phyloP scores from a whole-genome alignment of 2,797 vertebrate species.

The Dendrocincla fuliginosa region DNA sequence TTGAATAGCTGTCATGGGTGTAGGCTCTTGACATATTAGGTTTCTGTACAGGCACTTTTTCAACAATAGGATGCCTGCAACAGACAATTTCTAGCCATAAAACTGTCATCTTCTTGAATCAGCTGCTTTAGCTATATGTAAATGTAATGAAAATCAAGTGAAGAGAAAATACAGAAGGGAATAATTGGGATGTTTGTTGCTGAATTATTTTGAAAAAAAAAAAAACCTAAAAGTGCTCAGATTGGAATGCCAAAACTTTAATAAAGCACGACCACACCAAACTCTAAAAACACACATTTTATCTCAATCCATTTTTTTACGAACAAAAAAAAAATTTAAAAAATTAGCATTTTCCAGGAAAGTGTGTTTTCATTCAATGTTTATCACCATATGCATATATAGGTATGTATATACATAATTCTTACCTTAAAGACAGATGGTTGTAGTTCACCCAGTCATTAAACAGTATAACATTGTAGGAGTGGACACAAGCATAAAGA shows the following conservation, averaged over 20 bases:
- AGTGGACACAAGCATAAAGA: background rate
- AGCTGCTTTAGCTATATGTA: background rate
- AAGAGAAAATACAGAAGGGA: background rate
- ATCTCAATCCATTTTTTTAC: background rate
- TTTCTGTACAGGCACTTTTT: background rate
- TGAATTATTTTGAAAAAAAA: background rate
- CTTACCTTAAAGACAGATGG: background rate
- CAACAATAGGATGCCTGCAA: background rate
- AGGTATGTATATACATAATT: background rate
- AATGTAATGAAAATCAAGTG: background rate
- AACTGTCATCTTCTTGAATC: background rate
- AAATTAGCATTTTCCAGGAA: background rate
- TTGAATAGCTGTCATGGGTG: background rate
- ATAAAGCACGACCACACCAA: background rate
- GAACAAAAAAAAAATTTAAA: background rate
- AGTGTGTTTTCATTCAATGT: background rate
- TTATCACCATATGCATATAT: background rate
- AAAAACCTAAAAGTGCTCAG: background rate
- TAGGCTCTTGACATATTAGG: accelerated
- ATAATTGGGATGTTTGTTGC: background rate
- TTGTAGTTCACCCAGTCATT: background rate
- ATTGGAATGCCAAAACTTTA: background rate
- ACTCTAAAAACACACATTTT: background rate
- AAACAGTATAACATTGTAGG: background rate
- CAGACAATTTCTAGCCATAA: background rate